phyloP scores from a whole-genome alignment of 1,140 invertebrate species.

The Drosophila dunni region DNA sequence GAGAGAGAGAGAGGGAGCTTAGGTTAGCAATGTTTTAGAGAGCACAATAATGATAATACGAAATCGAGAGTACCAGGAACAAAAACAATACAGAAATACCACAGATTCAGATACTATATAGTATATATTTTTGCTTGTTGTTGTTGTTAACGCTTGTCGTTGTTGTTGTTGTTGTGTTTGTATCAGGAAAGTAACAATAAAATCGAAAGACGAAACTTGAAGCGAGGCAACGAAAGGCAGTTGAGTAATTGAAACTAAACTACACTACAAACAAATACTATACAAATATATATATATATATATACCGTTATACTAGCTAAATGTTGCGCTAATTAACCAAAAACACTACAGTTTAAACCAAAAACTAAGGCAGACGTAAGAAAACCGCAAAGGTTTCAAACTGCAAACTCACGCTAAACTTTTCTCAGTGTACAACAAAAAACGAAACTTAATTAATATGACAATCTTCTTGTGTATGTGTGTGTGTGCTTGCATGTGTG shows the following conservation, averaged over 20 bases:
- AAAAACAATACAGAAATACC: slow-evolving; percentile 15
- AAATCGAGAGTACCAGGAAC: slow-evolving; percentile 62
- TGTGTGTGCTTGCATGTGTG: slow-evolving; percentile 8
- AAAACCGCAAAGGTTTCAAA: slow-evolving; percentile 64
- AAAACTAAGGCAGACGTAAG: slow-evolving; percentile 38
- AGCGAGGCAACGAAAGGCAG: slow-evolving; percentile 62
- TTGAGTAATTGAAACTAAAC: slow-evolving; percentile 12
- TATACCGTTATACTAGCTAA: slow-evolving; percentile 55
- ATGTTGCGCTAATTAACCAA: slow-evolving; percentile 49
- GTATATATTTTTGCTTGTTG: slow-evolving; percentile 71
- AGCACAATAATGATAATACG: slow-evolving; percentile 69
- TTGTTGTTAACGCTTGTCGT: slow-evolving; percentile 57
- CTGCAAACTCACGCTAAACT: slow-evolving; percentile 47
- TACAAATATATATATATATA: slow-evolving; percentile 32
- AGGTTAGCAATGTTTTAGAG: slow-evolving; percentile 51
- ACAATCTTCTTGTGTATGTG: slow-evolving; percentile 67
- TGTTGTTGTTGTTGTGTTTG: slow-evolving; percentile 65
- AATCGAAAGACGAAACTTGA: slow-evolving; percentile 1
- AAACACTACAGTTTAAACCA: slow-evolving; percentile 18
- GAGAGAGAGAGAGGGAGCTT: slow-evolving; percentile 61
- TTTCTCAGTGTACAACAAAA: slow-evolving; percentile 45
- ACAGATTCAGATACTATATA: slow-evolving; percentile 14
- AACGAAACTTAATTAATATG: slow-evolving; percentile 58
- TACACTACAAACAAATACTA: slow-evolving; percentile 11
- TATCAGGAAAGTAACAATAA: slow-evolving; percentile 5